These are phyloP conservation scores for Strix aluco DNA, from an alignment of 2,113 vertebrate genomes.

Conservation along the genomic window DNA sequence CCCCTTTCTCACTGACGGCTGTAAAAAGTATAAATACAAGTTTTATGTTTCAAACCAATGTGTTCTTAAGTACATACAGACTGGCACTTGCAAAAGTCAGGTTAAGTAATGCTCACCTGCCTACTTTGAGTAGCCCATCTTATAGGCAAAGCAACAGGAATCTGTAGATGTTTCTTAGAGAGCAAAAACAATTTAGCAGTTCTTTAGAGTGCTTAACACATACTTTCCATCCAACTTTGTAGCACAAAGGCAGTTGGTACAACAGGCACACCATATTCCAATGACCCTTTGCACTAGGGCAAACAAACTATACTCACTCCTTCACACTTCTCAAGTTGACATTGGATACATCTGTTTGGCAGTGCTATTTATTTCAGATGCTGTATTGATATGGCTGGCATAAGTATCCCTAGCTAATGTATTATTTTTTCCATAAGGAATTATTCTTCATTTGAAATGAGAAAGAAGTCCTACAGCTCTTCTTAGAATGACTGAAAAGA, in stretches of 20 bases:
- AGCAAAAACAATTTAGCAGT: not conserved
- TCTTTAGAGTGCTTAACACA: not conserved
- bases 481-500: not conserved
- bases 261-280: not conserved
- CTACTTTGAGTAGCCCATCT: not conserved
- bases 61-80: not conserved
- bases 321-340: not conserved
- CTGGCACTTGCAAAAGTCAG: not conserved
- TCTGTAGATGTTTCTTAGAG: not conserved
- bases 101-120: not conserved
- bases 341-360: not conserved
- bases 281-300: not conserved
- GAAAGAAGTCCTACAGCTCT: not conserved
- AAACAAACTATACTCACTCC: not conserved
- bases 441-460: not conserved
- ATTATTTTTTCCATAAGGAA: not conserved
- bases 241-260: not conserved
- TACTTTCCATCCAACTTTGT: not conserved
- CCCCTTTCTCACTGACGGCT: not conserved
- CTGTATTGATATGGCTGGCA: not conserved
- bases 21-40: not conserved
- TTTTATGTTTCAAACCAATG: not conserved
- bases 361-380: not conserved
- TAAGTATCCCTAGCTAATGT: not conserved
- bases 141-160: not conserved